Evolutionary conservation across 2,888 invertebrate genomes (phyloP), one percentile per base, ranked within the genome.

Genomic region (Nemotelus nigrinus): DNA sequence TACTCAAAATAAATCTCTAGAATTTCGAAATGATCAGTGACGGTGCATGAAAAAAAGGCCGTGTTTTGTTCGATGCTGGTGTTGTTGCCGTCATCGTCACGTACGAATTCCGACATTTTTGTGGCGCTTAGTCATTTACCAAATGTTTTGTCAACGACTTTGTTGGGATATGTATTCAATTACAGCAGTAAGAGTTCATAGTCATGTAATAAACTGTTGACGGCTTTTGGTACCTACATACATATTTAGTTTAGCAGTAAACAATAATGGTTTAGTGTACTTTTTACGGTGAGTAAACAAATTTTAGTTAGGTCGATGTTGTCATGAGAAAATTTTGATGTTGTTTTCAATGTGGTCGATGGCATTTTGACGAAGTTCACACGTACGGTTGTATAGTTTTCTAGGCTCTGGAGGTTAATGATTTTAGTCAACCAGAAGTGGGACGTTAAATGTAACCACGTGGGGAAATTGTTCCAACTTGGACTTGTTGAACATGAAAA

Each of bases 11-110:
- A 60, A 60, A 4, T 25, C 60, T 41, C 41, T 2, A 39, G 57
- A 60, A 60, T 60, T 2, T 60, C 41, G 25, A 43, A 39, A 41
- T 39, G 60, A 60, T 7, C 60, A 43, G 60, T 60, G 60, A 60
- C 60, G 39, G 60, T 60, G 60, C 60, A 41, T 60, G 60, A 60
- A 2, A 43, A 60, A 25, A 25, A 60, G 60, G 41, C 60, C 60
- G 25, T 60, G 60, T 60, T 60, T 25, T 25, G 25, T 25, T 25
- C 25, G 25, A 25, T 25, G 25, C 25, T 25, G 25, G 25, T 25
- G 25, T 25, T 25, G 25, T 25, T 25, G 60, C 41, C 7, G 25
- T 43, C 60, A 41, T 60, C 50, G 60, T 25, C 60, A 43, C n/a
- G 60, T 60, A 2, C 41, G 39, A 60, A 25, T 25, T 60, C 60